Base-by-base conservation (phyloP, 1,140 invertebrate species). In the Drosophila burlai region DNA sequence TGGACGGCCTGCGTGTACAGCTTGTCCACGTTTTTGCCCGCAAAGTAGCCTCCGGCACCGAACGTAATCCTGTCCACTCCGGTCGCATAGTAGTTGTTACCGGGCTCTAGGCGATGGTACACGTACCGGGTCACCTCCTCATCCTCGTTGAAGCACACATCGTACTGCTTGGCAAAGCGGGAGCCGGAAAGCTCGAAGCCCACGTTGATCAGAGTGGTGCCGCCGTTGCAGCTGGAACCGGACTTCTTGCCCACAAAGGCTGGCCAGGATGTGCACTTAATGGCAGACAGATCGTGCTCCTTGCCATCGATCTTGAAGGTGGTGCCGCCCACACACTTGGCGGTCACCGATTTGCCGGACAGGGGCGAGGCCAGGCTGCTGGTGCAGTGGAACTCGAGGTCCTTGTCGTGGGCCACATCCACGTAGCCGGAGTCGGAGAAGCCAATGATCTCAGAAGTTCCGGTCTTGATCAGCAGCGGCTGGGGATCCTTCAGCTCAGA, bases 91-190 rank as follows among this genome's bases (percentile, higher is more conserved):
- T 62, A 83, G 16, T 36, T 61, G 34, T 92, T 93, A 4, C 79
- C 81, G 0, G 83, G 75, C 0, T 71, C 76, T 43, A 94, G 63
- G 0, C 58, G 73, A 46, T 87, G 87, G 36, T 93, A 91, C 1
- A 93, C 78, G 50, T 93, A 94, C 21, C 92, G 82, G 0, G 93
- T 93, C 5, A 57, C 68, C 26, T 91, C 87, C 13, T 83, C 91
- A 6, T 75, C 36, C 34, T 93, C 85, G 40, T 94, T 83, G 21
- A 92, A 92, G 60, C 94, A 94, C 2, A 94, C 80, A 57, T 94
- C 91, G 24, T 93, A 82, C n/a, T 93, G 75, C 2, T 64, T 82
- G 24, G 94, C 57, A 18, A 94, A 93, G 10, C 86, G 81, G 0
- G 61, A 61, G 9, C 54, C 34, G 36, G 64, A 58, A 9, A 89